A percentile compares a stretch with the other conserved stretches of the same genome.
phyloP scores from a whole-genome alignment of 2,888 invertebrate species.

The Julus scandinavius region DNA sequence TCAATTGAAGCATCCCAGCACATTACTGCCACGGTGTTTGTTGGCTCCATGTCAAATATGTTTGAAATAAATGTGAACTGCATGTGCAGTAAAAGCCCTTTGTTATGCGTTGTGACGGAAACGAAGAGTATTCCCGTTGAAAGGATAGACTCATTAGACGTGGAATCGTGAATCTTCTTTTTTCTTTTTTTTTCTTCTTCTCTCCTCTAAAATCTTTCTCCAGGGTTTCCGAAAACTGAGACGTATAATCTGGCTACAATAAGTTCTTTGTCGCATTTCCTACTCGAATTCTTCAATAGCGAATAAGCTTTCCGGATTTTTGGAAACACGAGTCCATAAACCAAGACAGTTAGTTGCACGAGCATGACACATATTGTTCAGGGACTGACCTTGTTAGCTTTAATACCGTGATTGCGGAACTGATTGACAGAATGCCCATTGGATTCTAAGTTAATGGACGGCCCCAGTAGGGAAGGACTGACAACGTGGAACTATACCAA shows the following conservation, averaged over 20 bases:
- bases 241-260: background rate
- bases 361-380: no score
- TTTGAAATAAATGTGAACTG: background rate
- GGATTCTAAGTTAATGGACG: no score
- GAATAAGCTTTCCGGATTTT: no score
- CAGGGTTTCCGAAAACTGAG: background rate
- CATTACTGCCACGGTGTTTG: background rate
- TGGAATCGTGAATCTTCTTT: background rate
- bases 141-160: background rate
- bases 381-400: no score
- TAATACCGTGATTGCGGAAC: no score
- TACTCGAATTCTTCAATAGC: background rate
- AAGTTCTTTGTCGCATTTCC: constrained; percentile 27
- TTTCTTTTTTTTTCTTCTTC: no score
- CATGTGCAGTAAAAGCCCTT: background rate
- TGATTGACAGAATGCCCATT: no score
- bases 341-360: no score
- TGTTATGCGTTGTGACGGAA: background rate
- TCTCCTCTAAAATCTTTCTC: background rate
- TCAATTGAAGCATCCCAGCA: background rate
- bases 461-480: no score
- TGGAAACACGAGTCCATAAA: no score
- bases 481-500: no score
- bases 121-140: constrained; percentile 3
- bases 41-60: constrained; percentile 14